Conservation (phyloP, 1,140 invertebrate species). For the Neodiprion pinetum region DNA sequence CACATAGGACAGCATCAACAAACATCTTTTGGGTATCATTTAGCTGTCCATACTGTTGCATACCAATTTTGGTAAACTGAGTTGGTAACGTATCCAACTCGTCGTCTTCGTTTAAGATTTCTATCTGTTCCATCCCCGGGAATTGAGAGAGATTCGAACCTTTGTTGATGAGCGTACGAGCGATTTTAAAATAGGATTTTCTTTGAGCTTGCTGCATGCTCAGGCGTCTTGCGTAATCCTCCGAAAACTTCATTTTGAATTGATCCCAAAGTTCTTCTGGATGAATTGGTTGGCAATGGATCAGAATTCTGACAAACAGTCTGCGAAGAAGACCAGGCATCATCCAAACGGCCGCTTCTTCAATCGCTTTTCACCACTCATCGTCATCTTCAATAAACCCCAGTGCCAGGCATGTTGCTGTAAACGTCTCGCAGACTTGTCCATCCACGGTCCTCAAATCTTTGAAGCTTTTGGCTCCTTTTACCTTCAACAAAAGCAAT, state of each 20-base stretch:
- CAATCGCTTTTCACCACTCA: constrained; percentile 18
- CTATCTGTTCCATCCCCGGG: constrained; percentile 14
- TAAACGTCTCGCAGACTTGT: constrained; percentile 14
- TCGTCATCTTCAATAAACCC: constrained; percentile 30
- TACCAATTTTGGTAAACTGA: constrained; percentile 18
- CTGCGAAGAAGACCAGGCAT: constrained; percentile 22
- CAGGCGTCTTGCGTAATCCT: constrained; percentile 16
- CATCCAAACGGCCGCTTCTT: constrained; percentile 24
- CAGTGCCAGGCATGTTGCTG: constrained; percentile 21
- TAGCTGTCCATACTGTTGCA: constrained; percentile 20
- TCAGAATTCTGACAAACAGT: constrained; percentile 23
- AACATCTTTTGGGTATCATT: constrained; percentile 20
- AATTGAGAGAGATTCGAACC: constrained; percentile 10
- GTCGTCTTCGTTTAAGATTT: constrained; percentile 8
- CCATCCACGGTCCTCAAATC: constrained; percentile 24
- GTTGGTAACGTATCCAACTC: constrained; percentile 6
- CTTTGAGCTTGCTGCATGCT: constrained; percentile 6
- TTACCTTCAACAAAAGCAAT: constrained; percentile 12
- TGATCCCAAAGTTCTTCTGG: constrained; percentile 22
- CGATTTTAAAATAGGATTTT: constrained; percentile 19
- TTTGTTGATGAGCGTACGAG: constrained; percentile 14
- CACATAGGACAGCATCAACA: constrained; percentile 22
- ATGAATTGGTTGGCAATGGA: constrained; percentile 22
- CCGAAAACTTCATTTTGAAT: constrained; percentile 19
- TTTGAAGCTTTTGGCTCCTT: constrained; percentile 23